phyloP scores from a whole-genome alignment of 35 echinoderm and acorn worm genomes.

The Apostichopus californicus region DNA sequence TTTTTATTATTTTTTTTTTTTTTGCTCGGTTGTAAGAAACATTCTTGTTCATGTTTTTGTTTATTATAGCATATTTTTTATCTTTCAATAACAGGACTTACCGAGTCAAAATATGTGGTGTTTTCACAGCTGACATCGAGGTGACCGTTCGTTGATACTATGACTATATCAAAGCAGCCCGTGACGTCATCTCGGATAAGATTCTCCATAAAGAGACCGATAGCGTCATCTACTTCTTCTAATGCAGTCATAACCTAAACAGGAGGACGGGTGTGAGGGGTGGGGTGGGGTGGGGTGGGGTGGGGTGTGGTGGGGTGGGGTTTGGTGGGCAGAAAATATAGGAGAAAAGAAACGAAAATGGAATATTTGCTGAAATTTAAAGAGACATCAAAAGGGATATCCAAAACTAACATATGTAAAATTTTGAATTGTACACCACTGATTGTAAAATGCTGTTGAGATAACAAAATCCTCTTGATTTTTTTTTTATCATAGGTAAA shows the following conservation, averaged over 20 bases:
- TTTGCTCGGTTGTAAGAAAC: too few species aligned
- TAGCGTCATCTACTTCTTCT: constrained; percentile 46
- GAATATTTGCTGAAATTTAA: background rate
- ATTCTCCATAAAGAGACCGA: constrained; percentile 66
- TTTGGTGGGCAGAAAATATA: too few species aligned
- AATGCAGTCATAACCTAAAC: constrained; percentile 30
- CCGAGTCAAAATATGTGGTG: constrained; percentile 29
- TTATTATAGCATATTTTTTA: too few species aligned
- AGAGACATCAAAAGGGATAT: background rate
- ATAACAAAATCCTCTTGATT: too few species aligned
- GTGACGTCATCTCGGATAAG: constrained; percentile 37
- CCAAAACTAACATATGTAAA: background rate
- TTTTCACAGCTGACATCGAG: constrained; percentile 52
- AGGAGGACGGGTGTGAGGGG: too few species aligned
- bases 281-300: too few species aligned
- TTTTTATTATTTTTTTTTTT: background rate
- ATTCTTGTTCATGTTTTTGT: too few species aligned
- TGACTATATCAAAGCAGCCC: constrained; percentile 56
- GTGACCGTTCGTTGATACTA: constrained; percentile 51
- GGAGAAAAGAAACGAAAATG: background rate
- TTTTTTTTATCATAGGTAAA: background rate
- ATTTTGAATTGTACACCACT: background rate
- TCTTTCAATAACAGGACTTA: background rate
- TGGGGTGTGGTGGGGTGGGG: too few species aligned
- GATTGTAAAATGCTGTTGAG: too few species aligned